Evolutionary conservation across 2,113 vertebrate genomes (phyloP).

Genomic region (Uropsilus gracilis): DNA sequence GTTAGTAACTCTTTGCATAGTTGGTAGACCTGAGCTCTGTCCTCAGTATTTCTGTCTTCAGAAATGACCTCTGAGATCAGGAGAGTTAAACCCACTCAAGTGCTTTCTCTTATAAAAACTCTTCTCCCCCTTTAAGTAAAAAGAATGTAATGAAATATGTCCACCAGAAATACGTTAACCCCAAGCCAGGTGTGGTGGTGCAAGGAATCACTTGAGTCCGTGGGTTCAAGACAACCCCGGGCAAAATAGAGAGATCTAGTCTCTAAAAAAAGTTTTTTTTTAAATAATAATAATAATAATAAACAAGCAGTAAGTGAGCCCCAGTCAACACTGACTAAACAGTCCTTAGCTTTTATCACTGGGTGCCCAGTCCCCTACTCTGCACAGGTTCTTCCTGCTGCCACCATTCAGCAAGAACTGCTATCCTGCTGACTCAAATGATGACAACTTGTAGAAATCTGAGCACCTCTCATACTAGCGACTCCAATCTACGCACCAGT

Average conservation of each 20-base stretch:
- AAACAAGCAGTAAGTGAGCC: too few relatives aligned
- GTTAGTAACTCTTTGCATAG: neutral
- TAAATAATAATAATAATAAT: too few relatives aligned
- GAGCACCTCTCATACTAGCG: neutral
- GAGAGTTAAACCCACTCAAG: neutral
- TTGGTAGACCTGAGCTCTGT: neutral
- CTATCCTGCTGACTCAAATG: neutral
- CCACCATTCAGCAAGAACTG: neutral
- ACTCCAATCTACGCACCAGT: neutral
- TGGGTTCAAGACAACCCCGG: too few relatives aligned
- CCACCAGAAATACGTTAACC: neutral
- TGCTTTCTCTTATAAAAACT: neutral
- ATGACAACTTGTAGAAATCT: conserved; percentile 45
- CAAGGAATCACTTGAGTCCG: too few relatives aligned
- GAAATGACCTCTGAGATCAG: neutral
- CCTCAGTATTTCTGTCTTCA: neutral
- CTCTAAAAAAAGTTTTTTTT: too few relatives aligned
- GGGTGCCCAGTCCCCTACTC: neutral
- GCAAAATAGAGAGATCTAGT: too few relatives aligned
- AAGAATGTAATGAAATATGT: neutral
- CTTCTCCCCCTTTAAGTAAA: neutral
- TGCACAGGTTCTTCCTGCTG: neutral
- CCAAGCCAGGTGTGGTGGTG: too few relatives aligned
- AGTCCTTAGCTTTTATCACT: neutral
- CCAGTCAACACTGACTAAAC: neutral